Conservation (phyloP, 2,888 invertebrate genomes). For the Deroplatys truncata region DNA sequence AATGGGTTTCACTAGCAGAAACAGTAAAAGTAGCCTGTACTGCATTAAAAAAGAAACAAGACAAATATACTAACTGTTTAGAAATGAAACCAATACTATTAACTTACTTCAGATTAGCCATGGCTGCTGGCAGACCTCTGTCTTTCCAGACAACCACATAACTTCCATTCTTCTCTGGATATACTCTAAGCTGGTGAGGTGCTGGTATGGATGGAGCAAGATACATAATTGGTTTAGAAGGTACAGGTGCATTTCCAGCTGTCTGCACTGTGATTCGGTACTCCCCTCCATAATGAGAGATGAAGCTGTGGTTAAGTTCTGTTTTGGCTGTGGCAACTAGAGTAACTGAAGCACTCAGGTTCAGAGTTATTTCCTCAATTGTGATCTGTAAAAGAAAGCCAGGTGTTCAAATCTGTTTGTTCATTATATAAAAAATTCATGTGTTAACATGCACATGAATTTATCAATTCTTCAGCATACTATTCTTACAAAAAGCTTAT, state of each 20-base stretch:
- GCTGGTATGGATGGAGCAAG: constrained; percentile 55
- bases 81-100: too few species aligned
- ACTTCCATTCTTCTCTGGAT: constrained; percentile 57
- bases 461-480: too few species aligned
- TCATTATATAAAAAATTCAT: too few species aligned
- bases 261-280: constrained; percentile 53
- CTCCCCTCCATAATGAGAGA: constrained; percentile 48
- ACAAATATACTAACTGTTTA: too few species aligned
- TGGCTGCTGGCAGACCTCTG: constrained; percentile 36
- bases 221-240: constrained; percentile 49
- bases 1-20: too few species aligned
- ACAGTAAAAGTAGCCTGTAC: too few species aligned
- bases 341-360: constrained; percentile 47
- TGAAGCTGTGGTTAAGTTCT: constrained; percentile 38
- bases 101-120: constrained; percentile 14
- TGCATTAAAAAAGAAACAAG: too few species aligned
- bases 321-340: constrained; percentile 47
- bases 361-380: constrained; percentile 48
- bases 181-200: constrained; percentile 60
- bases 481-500: too few species aligned
- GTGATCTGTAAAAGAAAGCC: constrained; percentile 44
- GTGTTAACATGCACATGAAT: too few species aligned
- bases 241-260: constrained; percentile 45
- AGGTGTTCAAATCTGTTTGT: background rate
- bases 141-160: constrained; percentile 65